phyloP scores from a whole-genome alignment of 2,888 invertebrate species.

The Gymnocheta viridis region DNA sequence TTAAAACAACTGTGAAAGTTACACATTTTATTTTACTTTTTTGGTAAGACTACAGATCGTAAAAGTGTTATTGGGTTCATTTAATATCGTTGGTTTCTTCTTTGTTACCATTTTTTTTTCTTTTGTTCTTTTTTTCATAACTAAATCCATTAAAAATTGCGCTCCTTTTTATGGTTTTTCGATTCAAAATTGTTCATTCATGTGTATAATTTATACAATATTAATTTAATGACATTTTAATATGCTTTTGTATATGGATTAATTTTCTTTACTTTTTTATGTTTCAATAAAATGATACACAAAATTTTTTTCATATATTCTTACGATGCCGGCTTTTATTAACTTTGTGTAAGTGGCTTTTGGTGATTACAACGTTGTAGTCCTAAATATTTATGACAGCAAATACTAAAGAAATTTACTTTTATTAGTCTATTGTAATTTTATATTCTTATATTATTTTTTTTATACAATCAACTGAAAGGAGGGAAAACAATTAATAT shows the following conservation, averaged over 20 bases:
- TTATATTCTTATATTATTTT: neutral
- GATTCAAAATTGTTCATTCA: constrained; percentile 46
- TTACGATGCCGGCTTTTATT: constrained; percentile 7
- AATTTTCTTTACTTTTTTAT: constrained; percentile 33
- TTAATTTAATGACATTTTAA: constrained; percentile 64
- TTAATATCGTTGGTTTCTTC: neutral
- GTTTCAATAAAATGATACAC: constrained; percentile 51
- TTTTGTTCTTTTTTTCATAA: neutral
- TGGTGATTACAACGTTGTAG: neutral
- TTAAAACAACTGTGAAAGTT: constrained; percentile 16
- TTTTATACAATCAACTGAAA: neutral
- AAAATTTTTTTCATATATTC: constrained; percentile 30
- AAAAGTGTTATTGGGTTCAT: neutral
- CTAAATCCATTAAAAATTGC: neutral
- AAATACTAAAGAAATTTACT: constrained; percentile 26
- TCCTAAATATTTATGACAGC: constrained; percentile 2
- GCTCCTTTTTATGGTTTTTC: neutral
- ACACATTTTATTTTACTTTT: constrained; percentile 12
- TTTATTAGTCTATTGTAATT: constrained; percentile 31
- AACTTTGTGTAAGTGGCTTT: constrained; percentile 11
- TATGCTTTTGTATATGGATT: constrained; percentile 33
- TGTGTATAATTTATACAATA: constrained; percentile 43
- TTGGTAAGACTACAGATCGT: neutral
- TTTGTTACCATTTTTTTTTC: neutral
- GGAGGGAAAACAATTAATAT: constrained; percentile 30